Percentiles rank a stretch among this genome's conserved stretches.
Evolutionary conservation across 64 coral and sea anemone genomes (phyloP).

Genomic region (Platygyra sinensis): DNA sequence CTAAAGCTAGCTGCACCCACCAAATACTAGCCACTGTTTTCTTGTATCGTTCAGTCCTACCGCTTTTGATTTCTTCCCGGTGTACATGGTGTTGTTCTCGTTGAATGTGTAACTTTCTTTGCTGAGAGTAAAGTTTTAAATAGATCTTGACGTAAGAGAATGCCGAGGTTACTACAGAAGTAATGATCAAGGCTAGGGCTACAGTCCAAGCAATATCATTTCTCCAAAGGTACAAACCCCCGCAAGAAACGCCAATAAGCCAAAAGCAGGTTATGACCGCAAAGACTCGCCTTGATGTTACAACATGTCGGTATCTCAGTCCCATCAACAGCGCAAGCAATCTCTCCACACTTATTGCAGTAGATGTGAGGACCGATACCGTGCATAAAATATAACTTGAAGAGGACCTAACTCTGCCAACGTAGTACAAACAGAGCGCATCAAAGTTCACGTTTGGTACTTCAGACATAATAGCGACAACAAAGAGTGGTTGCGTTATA

Average conservation of each 20-base stretch:
- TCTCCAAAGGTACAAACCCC: not conserved
- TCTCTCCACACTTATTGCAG: not conserved
- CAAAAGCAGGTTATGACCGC: not conserved
- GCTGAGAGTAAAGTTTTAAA: not conserved
- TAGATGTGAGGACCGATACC: not conserved
- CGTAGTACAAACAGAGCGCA: not conserved
- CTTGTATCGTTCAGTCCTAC: not conserved
- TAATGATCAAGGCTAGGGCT: not conserved
- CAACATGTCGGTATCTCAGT: not conserved
- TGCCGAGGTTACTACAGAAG: not conserved
- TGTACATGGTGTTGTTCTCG: not conserved
- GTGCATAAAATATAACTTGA: not conserved
- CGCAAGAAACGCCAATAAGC: not conserved
- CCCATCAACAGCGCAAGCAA: not conserved
- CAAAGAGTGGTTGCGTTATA: not conserved
- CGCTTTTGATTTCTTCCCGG: not conserved
- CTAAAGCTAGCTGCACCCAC: not conserved
- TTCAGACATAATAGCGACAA: not conserved
- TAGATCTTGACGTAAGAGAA: conserved; percentile 1
- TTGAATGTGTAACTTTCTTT: not conserved
- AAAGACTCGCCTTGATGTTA: not conserved
- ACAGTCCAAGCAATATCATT: not conserved
- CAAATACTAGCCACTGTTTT: not conserved
- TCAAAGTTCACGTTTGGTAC: not conserved
- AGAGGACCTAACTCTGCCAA: not conserved